Percentiles rank a stretch among this genome's conserved stretches.
Conservation (phyloP, 2,888 invertebrate genomes). For the Pollenia griseotomentosa region DNA sequence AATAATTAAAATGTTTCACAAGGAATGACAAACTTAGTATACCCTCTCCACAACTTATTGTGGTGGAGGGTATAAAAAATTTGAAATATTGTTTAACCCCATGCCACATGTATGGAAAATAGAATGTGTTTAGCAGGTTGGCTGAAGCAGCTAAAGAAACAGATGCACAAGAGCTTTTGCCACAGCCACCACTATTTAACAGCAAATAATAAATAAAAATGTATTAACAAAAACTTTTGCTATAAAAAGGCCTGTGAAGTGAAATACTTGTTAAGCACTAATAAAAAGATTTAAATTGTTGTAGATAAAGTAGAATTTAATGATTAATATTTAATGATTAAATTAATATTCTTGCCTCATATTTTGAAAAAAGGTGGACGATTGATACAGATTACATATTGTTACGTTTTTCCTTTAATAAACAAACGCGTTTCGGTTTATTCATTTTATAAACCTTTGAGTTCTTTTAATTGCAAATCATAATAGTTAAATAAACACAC, state of each 20-base stretch:
- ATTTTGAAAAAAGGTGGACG: neutral
- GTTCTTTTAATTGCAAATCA: no score
- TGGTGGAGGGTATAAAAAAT: no score
- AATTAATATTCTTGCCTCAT: no score
- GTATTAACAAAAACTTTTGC: neutral
- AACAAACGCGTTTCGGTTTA: no score
- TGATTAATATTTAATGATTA: no score
- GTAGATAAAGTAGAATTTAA: neutral
- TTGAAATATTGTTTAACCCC: constrained; percentile 15
- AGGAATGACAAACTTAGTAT: no score
- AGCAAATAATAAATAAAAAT: neutral
- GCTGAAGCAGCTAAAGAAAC: constrained; percentile 22
- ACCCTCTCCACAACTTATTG: no score
- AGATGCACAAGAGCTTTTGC: constrained; percentile 53
- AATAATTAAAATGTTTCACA: no score
- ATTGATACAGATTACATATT: no score
- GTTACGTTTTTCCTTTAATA: no score
- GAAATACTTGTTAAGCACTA: neutral
- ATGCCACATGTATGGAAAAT: constrained; percentile 3
- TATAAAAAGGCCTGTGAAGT: neutral
- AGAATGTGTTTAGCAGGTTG: constrained; percentile 34
- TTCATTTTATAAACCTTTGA: no score
- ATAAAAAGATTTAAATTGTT: neutral
- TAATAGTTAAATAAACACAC: no score
- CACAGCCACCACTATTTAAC: neutral